These are phyloP conservation scores for Carlito syrichta DNA, from an alignment of 2,113 vertebrate genomes.

Conservation along the genomic window DNA sequence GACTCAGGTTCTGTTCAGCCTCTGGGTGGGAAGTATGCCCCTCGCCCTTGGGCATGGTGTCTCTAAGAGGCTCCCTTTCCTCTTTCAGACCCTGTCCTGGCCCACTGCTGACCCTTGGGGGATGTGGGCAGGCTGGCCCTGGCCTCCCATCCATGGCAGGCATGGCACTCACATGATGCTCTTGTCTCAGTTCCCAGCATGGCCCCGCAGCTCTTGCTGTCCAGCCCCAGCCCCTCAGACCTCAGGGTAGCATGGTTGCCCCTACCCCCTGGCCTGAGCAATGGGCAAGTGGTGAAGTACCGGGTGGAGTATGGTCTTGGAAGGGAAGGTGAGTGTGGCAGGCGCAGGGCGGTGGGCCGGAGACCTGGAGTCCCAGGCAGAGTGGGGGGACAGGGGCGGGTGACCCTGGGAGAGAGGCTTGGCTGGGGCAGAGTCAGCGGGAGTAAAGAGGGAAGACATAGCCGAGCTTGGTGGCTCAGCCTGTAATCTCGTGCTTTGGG, in stretches of 20 bases:
- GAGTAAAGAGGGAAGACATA: not conserved
- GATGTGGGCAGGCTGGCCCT: constrained; percentile 45
- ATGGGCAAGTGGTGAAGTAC: constrained; percentile 92
- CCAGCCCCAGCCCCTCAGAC: constrained; percentile 91
- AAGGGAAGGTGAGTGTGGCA: constrained; percentile 90
- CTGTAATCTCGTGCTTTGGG: too few relatives aligned
- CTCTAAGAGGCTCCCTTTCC: constrained; percentile 52
- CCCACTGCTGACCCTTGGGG: constrained; percentile 46
- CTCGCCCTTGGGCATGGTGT: not conserved
- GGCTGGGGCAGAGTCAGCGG: not conserved
- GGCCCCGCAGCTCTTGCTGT: constrained; percentile 92
- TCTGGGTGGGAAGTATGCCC: not conserved
- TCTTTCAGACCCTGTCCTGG: constrained; percentile 53
- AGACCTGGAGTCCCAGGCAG: not conserved
- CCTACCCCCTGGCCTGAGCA: constrained; percentile 88
- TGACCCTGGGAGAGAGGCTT: not conserved
- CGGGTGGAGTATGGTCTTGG: constrained; percentile 92
- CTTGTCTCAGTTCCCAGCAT: constrained; percentile 89
- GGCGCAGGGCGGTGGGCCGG: rapidly evolving
- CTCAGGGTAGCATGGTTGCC: constrained; percentile 94
- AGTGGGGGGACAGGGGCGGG: rapidly evolving
- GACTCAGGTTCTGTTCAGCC: not conserved
- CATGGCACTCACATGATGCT: not conserved
- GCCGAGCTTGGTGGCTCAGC: too few relatives aligned
- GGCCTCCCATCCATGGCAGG: constrained; percentile 29